phyloP scores from a whole-genome alignment of 2,888 invertebrate species.

The Mimas tiliae region DNA sequence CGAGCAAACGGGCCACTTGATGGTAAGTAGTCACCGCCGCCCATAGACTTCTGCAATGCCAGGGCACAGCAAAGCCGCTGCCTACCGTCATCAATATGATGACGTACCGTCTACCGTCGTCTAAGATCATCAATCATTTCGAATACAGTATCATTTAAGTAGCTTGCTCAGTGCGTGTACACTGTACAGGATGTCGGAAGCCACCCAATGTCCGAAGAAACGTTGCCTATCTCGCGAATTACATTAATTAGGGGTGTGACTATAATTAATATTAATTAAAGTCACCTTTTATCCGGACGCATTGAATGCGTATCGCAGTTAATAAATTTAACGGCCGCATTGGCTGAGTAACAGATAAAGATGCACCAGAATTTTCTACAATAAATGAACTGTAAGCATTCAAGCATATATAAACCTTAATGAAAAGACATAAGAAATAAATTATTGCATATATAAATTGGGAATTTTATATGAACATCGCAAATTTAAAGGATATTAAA shows the following conservation, averaged over 20 bases:
- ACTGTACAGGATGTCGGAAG: slow-evolving; percentile 11
- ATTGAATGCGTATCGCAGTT: slow-evolving; percentile 83
- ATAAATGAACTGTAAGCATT: slow-evolving; percentile 33
- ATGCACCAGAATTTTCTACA: slow-evolving; percentile 63
- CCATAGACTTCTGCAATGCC: no score
- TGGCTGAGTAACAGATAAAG: slow-evolving; percentile 78
- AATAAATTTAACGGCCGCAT: slow-evolving; percentile 81
- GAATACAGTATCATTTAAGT: neutral
- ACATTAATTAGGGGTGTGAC: slow-evolving; percentile 84
- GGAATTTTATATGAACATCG: slow-evolving; percentile 48
- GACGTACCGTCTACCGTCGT: no score
- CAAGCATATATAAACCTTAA: slow-evolving; percentile 42
- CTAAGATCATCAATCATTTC: neutral
- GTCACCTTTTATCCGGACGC: slow-evolving; percentile 81
- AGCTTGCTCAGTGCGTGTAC: neutral
- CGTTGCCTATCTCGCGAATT: slow-evolving; percentile 74
- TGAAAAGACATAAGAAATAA: neutral
- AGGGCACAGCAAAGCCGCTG: no score
- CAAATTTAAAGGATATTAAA: slow-evolving; percentile 52
- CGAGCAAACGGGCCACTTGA: no score
- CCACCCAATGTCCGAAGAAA: slow-evolving; percentile 46
- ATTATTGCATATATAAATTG: slow-evolving; percentile 29
- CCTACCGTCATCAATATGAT: no score
- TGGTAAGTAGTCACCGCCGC: no score
- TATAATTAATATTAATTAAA: slow-evolving; percentile 84